These are phyloP conservation scores for Seriola dumerili DNA, from an alignment of 2,113 vertebrate genomes.

Conservation along the genomic window DNA sequence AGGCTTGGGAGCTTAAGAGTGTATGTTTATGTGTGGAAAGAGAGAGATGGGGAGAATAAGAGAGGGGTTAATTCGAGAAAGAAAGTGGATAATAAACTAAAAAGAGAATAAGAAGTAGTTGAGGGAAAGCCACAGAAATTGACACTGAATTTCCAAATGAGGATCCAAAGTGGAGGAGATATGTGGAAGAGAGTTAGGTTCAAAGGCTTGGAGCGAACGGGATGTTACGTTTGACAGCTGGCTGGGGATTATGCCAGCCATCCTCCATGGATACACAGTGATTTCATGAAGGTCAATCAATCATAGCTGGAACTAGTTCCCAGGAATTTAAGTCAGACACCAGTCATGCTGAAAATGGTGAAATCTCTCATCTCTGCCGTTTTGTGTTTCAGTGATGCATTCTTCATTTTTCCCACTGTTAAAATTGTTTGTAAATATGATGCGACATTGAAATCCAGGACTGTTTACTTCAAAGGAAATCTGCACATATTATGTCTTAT, in stretches of 20 bases:
- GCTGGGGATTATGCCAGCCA: conserved; percentile 52
- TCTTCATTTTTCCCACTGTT: not conserved
- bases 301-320: conserved; percentile 29
- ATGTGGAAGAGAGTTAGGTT: conserved; percentile 33
- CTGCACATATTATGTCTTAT: not conserved
- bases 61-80: conserved; percentile 3
- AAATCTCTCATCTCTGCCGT: not conserved
- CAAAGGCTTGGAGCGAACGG: conserved; percentile 35
- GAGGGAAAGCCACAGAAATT: conserved; percentile 19
- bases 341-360: not conserved
- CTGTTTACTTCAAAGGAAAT: not conserved
- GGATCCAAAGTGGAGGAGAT: conserved; percentile 58
- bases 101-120: conserved; percentile 12
- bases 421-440: not conserved
- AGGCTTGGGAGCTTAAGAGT: conserved; percentile 8
- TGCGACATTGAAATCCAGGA: not conserved
- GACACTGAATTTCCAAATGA: conserved; percentile 62
- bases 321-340: conserved; percentile 26
- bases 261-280: conserved; percentile 25
- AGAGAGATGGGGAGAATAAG: conserved; percentile 12
- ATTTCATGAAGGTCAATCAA: conserved; percentile 48
- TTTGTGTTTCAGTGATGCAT: not conserved
- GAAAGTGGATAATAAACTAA: conserved; percentile 38
- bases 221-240: conserved; percentile 59
- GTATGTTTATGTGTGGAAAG: conserved; percentile 26